Conservation (phyloP, 2,888 invertebrate genomes). For the Zhengitettix transpicula region DNA sequence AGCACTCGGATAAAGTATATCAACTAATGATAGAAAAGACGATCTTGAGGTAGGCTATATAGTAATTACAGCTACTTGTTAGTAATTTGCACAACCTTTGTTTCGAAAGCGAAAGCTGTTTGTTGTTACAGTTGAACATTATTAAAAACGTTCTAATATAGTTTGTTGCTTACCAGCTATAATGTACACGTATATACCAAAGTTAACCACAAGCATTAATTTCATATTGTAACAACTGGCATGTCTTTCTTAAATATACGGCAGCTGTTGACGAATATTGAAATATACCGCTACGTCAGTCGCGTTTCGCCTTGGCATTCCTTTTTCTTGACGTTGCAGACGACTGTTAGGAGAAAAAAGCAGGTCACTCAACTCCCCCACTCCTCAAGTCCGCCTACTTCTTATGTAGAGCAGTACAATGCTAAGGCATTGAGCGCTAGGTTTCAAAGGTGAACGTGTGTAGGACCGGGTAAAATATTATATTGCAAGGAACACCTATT, state of each 20-base stretch:
- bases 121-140: no score
- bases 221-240: not conserved
- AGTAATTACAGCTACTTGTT: no score
- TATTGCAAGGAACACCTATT: no score
- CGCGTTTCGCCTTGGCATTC: constrained; percentile 3
- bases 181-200: not conserved
- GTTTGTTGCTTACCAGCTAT: not conserved
- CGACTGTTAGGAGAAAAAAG: not conserved
- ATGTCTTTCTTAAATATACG: not conserved
- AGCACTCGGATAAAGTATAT: no score
- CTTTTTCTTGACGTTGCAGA: not conserved
- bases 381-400: not conserved
- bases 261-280: not conserved
- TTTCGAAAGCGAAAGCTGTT: no score
- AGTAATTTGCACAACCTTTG: no score
- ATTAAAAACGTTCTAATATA: not conserved
- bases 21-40: no score
- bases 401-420: no score
- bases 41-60: no score
- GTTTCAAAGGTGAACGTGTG: no score
- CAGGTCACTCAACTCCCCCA: not conserved
- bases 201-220: not conserved
- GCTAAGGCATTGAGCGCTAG: no score
- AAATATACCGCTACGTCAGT: not conserved
- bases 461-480: no score